phyloP scores from a whole-genome alignment of 2,113 vertebrate genomes.

The Syngnathus typhle region DNA sequence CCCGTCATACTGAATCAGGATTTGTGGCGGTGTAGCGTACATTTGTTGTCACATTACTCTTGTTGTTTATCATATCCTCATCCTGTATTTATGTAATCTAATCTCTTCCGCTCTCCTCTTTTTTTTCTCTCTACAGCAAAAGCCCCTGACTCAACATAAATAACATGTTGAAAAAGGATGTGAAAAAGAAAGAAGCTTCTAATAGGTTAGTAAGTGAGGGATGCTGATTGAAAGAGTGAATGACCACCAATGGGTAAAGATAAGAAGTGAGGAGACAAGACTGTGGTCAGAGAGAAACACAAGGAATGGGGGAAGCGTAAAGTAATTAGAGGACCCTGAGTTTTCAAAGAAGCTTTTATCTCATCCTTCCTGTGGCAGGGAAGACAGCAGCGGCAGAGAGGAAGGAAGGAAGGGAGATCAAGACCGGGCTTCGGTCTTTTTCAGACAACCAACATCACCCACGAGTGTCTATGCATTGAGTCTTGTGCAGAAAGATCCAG shows the following conservation, averaged over 20 bases:
- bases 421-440: constrained; percentile 47
- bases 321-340: constrained; percentile 64
- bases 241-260: constrained; percentile 9
- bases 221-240: background rate
- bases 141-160: constrained; percentile 57
- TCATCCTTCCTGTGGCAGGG: constrained; percentile 61
- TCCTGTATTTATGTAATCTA: constrained; percentile 47
- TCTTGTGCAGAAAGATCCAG: too few species aligned
- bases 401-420: constrained; percentile 27
- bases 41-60: constrained; percentile 52
- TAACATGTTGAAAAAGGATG: constrained; percentile 16
- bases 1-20: constrained; percentile 30
- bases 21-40: constrained; percentile 40
- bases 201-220: background rate
- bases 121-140: constrained; percentile 36
- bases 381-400: constrained; percentile 37
- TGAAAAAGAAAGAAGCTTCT: background rate
- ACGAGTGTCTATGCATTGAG: too few species aligned
- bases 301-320: constrained; percentile 2
- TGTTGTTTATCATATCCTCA: constrained; percentile 42
- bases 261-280: constrained; percentile 9
- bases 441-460: constrained; percentile 23
- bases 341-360: constrained; percentile 68
- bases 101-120: constrained; percentile 43
- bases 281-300: constrained; percentile 10